Percentiles rank a stretch among this genome's conserved stretches.
phyloP scores from a whole-genome alignment of 2,888 invertebrate species.

The Mystacides longicornis region DNA sequence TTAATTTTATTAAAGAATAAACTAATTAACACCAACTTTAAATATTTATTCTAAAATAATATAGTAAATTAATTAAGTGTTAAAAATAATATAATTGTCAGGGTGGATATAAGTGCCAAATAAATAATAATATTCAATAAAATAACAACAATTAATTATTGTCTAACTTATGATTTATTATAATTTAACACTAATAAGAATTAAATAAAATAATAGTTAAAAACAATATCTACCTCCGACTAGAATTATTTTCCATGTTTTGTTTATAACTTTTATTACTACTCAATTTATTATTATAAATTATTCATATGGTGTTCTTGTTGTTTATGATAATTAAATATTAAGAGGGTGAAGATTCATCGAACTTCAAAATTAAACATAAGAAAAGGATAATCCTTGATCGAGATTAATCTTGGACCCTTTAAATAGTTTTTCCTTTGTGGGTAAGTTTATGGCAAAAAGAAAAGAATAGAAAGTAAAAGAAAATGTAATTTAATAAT shows the following conservation, averaged over 20 bases:
- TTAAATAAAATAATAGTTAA: too few species aligned
- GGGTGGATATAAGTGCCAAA: slow-evolving; percentile 15
- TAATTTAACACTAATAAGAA: not conserved
- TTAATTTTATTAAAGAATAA: too few species aligned
- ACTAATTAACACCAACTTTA: slow-evolving; percentile 1
- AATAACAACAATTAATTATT: not conserved
- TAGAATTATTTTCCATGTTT: not conserved
- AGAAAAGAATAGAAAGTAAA: not conserved
- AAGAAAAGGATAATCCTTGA: not conserved
- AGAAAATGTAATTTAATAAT: not conserved
- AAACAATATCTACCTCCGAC: not conserved
- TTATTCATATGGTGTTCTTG: not conserved
- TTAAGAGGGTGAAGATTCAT: not conserved
- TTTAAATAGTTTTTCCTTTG: not conserved
- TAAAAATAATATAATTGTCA: slow-evolving; percentile 3
- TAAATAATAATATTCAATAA: not conserved
- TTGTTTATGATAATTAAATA: not conserved
- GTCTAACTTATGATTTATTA: not conserved
- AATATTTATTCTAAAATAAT: not conserved
- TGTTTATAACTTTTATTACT: not conserved
- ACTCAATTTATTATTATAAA: not conserved
- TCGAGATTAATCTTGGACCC: not conserved
- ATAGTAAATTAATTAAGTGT: not conserved
- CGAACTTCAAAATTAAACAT: too few species aligned
- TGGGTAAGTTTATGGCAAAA: not conserved